Base-by-base conservation (phyloP, 2,797 vertebrate species). In the Oreochromis grahami region DNA sequence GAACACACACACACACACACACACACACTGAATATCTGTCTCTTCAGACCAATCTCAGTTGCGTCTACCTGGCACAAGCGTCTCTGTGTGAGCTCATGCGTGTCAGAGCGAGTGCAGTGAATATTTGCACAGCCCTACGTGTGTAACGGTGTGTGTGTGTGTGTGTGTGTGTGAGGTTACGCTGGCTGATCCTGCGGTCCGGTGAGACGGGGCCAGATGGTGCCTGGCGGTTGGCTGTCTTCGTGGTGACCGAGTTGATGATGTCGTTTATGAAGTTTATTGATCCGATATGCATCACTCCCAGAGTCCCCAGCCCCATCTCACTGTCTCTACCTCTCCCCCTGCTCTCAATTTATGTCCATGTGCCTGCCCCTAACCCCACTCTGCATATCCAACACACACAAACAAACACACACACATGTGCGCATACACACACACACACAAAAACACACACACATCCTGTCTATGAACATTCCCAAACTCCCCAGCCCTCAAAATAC, bases 231-330 rank as follows among this genome's bases (percentile, higher is more conserved):
- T 94, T 89, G 90, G 92, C 91, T 93, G 93, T 95, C 89, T 92
- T 93, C 86, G 79, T 87, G 84, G 92, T 87, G 90, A 93, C 93
- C 87, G 83, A 83, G 92, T 90, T 93, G 93, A 95, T 95, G 93
- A 95, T 94, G 92, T 91, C 84, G 92, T 95, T 95, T 94, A 94
- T 95, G 92, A 94, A 94, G 93, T 92, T 95, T 95, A 95, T 96
- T 94, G 94, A 95, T 96, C 92, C 84, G 89, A 94, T 93, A 91
- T 94, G 93, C 90, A 88, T 86, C 86, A 21, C 86, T 94, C 93
- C 90, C 93, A 81, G 79, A 91, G 82, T 93, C 92, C 90, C 90
- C 77, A 8, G 88, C 58, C 85, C 88, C 81, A 86, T 92, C 90
- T 91, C 78, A 5, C 78, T 90, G 88, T 88, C 14, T 65, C 82